Evolutionary conservation across 30 jellyfish, hydroid and myxozoan species (phyloP).

Genomic region (Turritopsis dohrnii): DNA sequence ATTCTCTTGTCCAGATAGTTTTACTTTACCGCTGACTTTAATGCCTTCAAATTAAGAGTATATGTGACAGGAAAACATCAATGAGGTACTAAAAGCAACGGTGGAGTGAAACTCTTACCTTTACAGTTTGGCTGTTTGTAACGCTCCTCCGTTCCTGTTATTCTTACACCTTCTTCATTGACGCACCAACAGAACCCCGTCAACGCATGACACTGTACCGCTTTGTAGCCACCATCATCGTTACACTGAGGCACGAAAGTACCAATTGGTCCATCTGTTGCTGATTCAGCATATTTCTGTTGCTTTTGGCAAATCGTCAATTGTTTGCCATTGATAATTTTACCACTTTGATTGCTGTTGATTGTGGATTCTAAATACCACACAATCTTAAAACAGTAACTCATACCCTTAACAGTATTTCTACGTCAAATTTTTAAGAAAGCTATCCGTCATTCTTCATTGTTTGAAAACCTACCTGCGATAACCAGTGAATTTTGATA

Average conservation of each 20-base stretch:
- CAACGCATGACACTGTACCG: conserved; percentile 39
- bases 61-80: background rate
- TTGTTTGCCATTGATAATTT: background rate
- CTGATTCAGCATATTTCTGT: conserved; percentile 20
- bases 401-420: too few species aligned
- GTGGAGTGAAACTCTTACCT: conserved; percentile 3
- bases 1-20: background rate
- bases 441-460: background rate
- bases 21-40: conserved; percentile 21
- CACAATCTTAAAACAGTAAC: too few species aligned
- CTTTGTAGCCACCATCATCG: conserved; percentile 27
- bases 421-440: too few species aligned
- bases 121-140: conserved; percentile 27
- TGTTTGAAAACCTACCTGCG: conserved; percentile 13
- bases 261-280: conserved; percentile 19
- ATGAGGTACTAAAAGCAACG: background rate
- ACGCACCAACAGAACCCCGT: conserved; percentile 48
- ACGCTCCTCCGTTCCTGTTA: conserved; percentile 33
- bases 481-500: conserved; percentile 23
- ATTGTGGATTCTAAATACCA: background rate
- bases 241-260: conserved; percentile 34
- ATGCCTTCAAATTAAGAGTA: background rate
- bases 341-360: conserved; percentile 8
- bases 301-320: conserved; percentile 30
- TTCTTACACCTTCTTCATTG: conserved; percentile 17